Conservation (phyloP, 2,888 invertebrate genomes). For the Drosophila colorata region DNA sequence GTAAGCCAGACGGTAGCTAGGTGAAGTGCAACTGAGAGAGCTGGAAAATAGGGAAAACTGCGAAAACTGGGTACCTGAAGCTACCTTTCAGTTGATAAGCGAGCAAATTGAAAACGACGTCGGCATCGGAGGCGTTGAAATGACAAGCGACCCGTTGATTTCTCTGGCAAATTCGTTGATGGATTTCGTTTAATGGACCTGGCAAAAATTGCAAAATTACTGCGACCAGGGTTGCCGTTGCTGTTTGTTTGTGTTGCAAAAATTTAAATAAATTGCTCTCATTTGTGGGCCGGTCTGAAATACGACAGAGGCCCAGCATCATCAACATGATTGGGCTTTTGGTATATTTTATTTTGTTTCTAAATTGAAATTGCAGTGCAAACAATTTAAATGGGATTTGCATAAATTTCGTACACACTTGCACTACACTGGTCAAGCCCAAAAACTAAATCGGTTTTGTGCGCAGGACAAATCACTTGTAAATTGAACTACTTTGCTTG, state of each 20-base stretch:
- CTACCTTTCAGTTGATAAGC: constrained; percentile 63
- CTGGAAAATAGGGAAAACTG: not conserved
- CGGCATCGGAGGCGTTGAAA: constrained; percentile 72
- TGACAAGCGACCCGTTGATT: constrained; percentile 75
- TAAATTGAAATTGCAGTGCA: constrained; percentile 81
- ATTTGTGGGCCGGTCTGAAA: constrained; percentile 53
- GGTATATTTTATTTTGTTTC: constrained; percentile 69
- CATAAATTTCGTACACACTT: constrained; percentile 76
- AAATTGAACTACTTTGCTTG: constrained; percentile 77
- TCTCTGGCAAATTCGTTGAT: constrained; percentile 82
- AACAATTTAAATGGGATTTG: constrained; percentile 83
- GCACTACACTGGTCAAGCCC: constrained; percentile 58
- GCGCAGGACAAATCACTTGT: constrained; percentile 78
- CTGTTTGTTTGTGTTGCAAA: constrained; percentile 39
- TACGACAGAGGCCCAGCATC: constrained; percentile 1
- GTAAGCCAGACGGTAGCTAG: constrained; percentile 46
- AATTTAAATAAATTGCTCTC: constrained; percentile 75
- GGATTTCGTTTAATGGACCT: constrained; percentile 82
- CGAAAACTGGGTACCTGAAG: constrained; percentile 16
- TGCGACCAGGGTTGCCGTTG: not conserved
- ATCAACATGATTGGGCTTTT: constrained; percentile 28
- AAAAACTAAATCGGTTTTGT: constrained; percentile 77
- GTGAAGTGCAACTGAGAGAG: constrained; percentile 4
- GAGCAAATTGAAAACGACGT: constrained; percentile 78
- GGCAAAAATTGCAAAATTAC: constrained; percentile 68